phyloP scores from a whole-genome alignment of 2,797 vertebrate species.

The Ibycter americanus region DNA sequence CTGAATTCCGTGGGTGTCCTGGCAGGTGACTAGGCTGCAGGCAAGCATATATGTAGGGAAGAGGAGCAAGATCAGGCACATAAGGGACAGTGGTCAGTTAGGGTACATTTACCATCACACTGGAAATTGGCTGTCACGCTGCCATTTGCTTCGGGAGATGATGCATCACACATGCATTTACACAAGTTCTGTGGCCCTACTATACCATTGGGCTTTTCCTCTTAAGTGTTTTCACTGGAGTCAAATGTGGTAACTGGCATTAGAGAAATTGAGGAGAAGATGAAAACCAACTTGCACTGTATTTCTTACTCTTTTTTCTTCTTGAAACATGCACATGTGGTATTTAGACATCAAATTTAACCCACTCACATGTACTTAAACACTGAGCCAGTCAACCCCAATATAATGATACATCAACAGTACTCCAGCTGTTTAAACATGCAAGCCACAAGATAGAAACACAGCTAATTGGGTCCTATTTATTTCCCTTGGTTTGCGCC shows the following conservation, averaged over 20 bases:
- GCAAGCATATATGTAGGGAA: rapidly evolving
- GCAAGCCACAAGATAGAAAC: not conserved
- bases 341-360: not conserved
- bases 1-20: not conserved
- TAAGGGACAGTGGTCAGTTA: not conserved
- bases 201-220: not conserved
- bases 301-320: not conserved
- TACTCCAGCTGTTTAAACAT: not conserved
- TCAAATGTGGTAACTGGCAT: not conserved
- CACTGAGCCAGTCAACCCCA: not conserved
- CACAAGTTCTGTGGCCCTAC: not conserved
- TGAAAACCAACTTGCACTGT: not conserved
- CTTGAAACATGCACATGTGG: not conserved
- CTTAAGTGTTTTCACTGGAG: not conserved
- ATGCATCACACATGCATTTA: not conserved
- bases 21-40: not conserved
- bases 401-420: not conserved
- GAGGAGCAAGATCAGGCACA: not conserved
- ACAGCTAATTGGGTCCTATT: not conserved
- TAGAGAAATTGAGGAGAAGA: not conserved
- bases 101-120: rapidly evolving
- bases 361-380: not conserved
- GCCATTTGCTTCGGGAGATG: not conserved
- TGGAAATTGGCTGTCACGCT: not conserved
- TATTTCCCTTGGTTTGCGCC: not conserved